phyloP scores from a whole-genome alignment of 2,797 vertebrate genomes.

The Characodon lateralis region DNA sequence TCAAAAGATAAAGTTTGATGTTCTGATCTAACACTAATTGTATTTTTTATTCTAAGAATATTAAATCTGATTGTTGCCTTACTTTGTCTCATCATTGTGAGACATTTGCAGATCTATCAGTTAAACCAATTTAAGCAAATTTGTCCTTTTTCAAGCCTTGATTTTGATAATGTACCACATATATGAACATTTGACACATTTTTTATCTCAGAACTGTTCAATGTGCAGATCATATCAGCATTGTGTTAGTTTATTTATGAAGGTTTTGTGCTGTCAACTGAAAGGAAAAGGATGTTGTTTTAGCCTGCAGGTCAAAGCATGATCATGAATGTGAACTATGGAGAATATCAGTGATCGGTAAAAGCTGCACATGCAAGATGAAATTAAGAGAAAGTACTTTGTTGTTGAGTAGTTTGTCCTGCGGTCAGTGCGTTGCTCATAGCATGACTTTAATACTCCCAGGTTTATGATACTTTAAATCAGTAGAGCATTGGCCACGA shows the following conservation, averaged over 20 bases:
- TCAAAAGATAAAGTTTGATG: constrained; percentile 27
- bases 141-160: constrained; percentile 21
- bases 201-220: constrained; percentile 18
- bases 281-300: constrained; percentile 27
- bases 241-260: constrained; percentile 16
- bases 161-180: constrained; percentile 15
- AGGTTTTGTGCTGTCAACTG: constrained; percentile 3
- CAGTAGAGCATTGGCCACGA: neutral
- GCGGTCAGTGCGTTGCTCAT: neutral
- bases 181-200: constrained; percentile 7
- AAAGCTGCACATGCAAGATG: constrained; percentile 3
- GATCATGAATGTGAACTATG: neutral
- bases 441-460: constrained; percentile 30
- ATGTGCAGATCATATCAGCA: constrained; percentile 19
- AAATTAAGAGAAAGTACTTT: neutral
- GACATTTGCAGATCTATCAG: constrained; percentile 16
- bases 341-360: neutral
- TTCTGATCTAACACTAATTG: constrained; percentile 44
- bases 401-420: neutral
- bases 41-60: constrained; percentile 46
- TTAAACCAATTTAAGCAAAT: constrained; percentile 25
- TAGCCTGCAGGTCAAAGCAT: constrained; percentile 12
- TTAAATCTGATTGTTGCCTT: constrained; percentile 40
- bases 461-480: constrained; percentile 21
- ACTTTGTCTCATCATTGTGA: constrained; percentile 20